Percentiles rank a stretch among this genome's conserved stretches.
These are phyloP conservation scores for Lymantria dispar DNA, from an alignment of 2,888 invertebrate genomes.

Conservation along the genomic window DNA sequence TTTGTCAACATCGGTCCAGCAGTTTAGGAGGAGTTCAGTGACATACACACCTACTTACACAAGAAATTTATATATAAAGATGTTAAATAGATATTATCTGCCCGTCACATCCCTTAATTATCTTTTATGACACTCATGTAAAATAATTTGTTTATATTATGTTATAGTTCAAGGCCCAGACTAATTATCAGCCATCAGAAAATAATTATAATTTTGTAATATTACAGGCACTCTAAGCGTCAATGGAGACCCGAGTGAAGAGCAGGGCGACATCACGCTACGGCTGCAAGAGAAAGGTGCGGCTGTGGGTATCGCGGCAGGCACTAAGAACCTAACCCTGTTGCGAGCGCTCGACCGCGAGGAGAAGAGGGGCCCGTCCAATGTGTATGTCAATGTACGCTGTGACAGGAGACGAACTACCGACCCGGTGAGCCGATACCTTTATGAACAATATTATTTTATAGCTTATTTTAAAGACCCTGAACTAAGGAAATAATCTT, in stretches of 20 bases:
- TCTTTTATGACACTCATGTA: too few species aligned
- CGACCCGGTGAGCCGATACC: constrained; percentile 85
- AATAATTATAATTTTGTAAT: neutral
- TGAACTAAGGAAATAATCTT: too few species aligned
- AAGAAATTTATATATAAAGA: too few species aligned
- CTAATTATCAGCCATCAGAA: too few species aligned
- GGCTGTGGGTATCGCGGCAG: constrained; percentile 88
- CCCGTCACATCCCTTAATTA: too few species aligned
- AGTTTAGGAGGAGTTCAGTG: too few species aligned
- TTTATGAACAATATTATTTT: neutral
- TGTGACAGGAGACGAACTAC: constrained; percentile 90
- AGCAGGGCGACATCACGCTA: constrained; percentile 89
- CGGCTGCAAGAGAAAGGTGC: constrained; percentile 90
- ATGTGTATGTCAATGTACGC: constrained; percentile 92
- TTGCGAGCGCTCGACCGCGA: constrained; percentile 91
- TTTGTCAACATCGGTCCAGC: too few species aligned
- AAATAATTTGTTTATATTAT: too few species aligned
- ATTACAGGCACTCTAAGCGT: constrained; percentile 85
- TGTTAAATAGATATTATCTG: too few species aligned
- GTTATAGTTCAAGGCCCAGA: too few species aligned
- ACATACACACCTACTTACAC: too few species aligned
- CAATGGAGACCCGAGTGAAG: constrained; percentile 89
- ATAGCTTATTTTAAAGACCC: too few species aligned
- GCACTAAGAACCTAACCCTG: constrained; percentile 91
- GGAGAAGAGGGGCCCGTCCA: constrained; percentile 91